Evolutionary conservation across 1,140 invertebrate genomes (phyloP), one percentile per base, ranked within the genome.

Genomic region (Camponotus pennsylvanicus): DNA sequence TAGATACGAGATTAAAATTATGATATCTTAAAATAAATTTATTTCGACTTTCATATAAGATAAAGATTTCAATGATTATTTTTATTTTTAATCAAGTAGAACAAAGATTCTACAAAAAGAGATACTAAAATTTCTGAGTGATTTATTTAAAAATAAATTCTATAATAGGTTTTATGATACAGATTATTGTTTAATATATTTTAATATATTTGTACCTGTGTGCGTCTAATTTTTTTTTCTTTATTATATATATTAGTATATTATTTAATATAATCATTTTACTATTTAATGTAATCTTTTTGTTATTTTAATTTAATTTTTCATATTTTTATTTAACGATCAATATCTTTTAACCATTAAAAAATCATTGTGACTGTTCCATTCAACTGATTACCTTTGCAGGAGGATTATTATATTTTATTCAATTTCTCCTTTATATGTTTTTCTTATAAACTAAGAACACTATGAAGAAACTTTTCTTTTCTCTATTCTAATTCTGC

Each of bases 381-480:
- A 57, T 15, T 73, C 4, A 27, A 18, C 2, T 52, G 67, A 34
- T 37, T 15, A 69, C 27, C 27, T 69, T 0, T 21, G 42, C 1
- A 45, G 2, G 9, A 1, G 27, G 3, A 61, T 75, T 59, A 40
- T n/a, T 3, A 18, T 11, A 34, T 42, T 45, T 64, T 59, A 57
- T 27, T 42, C 21, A n/a, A 40, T 63, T 18, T 45, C 15, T 32
- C n/a, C 27, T 34, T 63, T 77, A 8, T 55, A 2, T 9, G 2
- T 32, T 27, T 63, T 34, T 66, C 34, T 27, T 8, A 13, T n/a
- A 11, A 27, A n/a, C 42, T 64, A 78, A 78, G 42, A 63, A 27
- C 18, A 34, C 9, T 6, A 64, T 37, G 27, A 79, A 79, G 27
- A 27, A 27, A 67, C 37, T 32, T 82, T 61, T 67, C 18, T 37